phyloP scores from a whole-genome alignment of 35 echinoderm and acorn worm species.

The Amphiura filiformis region DNA sequence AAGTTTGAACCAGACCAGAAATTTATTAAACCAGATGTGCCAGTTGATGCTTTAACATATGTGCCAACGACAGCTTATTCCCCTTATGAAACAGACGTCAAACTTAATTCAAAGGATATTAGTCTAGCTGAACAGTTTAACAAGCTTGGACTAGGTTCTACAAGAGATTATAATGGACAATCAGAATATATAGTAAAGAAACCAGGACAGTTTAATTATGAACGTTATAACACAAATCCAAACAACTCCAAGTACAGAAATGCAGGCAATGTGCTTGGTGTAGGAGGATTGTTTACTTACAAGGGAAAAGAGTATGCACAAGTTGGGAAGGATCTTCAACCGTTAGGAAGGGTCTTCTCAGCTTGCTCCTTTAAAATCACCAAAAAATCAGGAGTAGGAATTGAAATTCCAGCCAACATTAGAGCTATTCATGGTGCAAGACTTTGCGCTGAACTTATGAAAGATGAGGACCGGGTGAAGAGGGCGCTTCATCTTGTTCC shows the following conservation, averaged over 20 bases:
- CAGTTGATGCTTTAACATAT: constrained; percentile 40
- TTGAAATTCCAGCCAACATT: constrained; percentile 76
- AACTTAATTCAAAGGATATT: constrained; percentile 73
- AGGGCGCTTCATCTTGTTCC: constrained; percentile 16
- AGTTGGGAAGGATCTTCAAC: neutral
- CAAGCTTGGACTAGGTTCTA: constrained; percentile 52
- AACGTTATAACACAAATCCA: constrained; percentile 46
- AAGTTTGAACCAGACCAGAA: constrained; percentile 61
- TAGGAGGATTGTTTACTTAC: constrained; percentile 62
- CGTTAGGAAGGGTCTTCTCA: neutral
- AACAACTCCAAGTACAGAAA: constrained; percentile 52
- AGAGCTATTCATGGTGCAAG: constrained; percentile 64
- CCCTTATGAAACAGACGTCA: constrained; percentile 74
- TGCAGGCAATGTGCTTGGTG: constrained; percentile 65
- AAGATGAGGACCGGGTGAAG: constrained; percentile 33
- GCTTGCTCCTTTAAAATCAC: neutral
- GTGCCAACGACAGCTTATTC: constrained; percentile 52
- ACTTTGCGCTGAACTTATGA: constrained; percentile 49
- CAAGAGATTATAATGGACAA: constrained; percentile 38
- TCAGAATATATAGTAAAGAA: neutral
- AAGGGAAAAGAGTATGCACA: constrained; percentile 57
- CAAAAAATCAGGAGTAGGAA: neutral
- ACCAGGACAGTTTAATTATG: constrained; percentile 39
- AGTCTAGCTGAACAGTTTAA: constrained; percentile 81
- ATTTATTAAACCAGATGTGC: constrained; percentile 27